Evolutionary conservation across 2,113 vertebrate species (phyloP).

Genomic region (Uria lomvia): DNA sequence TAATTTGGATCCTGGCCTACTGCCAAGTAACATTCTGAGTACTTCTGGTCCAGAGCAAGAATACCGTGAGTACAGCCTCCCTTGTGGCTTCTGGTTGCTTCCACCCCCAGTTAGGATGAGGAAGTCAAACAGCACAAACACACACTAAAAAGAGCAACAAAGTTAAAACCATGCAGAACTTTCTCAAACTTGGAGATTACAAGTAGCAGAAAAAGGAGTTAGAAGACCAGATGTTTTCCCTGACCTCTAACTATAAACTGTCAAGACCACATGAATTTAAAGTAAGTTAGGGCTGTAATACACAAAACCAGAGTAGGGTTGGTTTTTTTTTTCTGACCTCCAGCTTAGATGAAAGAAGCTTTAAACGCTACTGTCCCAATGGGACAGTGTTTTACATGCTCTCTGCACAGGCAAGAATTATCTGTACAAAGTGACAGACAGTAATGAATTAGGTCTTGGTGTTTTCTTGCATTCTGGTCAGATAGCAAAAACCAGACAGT

Average conservation of each 20-base stretch:
- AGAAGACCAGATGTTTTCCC: neutral
- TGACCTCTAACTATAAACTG: neutral
- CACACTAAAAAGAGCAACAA: neutral
- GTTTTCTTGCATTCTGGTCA: neutral
- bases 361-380: neutral
- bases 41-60: conserved; percentile 13
- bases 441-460: neutral
- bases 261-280: neutral
- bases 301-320: neutral
- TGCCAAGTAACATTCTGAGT: neutral
- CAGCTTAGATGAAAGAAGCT: neutral
- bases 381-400: neutral
- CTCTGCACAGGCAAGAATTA: neutral
- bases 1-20: neutral
- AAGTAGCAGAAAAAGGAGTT: neutral
- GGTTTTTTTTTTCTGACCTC: neutral
- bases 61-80: neutral
- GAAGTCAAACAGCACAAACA: neutral
- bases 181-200: neutral
- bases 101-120: neutral
- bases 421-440: neutral
- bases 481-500: neutral
- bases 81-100: neutral
- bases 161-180: neutral
- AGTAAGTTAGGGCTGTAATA: neutral